Evolutionary conservation across 2,113 vertebrate species (phyloP).

Genomic region (Muntiacus reevesi): DNA sequence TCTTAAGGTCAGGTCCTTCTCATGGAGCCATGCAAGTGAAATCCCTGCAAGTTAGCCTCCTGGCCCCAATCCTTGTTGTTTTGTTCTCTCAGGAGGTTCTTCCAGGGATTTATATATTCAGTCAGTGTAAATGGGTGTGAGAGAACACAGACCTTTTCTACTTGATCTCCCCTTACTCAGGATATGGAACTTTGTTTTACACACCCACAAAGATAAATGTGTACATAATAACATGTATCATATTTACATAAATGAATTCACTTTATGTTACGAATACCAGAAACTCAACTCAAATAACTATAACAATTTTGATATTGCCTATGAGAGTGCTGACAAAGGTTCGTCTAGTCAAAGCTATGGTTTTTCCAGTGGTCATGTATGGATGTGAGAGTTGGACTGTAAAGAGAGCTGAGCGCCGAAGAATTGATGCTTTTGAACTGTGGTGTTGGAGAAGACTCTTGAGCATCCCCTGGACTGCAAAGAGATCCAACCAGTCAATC

Average conservation of each 20-base stretch:
- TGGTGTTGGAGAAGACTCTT: not conserved
- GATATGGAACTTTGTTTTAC: not conserved
- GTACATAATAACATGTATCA: not conserved
- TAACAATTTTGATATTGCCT: not conserved
- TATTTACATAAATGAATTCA: not conserved
- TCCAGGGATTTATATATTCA: not conserved
- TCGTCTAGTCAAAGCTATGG: not conserved
- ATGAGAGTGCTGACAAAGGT: not conserved
- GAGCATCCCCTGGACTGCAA: not conserved
- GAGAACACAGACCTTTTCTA: not conserved
- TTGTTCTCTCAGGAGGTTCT: not conserved
- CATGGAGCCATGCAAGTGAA: not conserved
- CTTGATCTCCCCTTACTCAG: not conserved
- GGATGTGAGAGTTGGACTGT: not conserved
- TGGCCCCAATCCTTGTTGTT: not conserved
- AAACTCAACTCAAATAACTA: not conserved
- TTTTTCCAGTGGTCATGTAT: not conserved
- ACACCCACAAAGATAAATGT: not conserved
- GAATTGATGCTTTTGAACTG: not conserved
- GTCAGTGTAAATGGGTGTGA: not conserved
- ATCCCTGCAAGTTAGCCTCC: not conserved
- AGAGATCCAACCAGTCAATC: not conserved
- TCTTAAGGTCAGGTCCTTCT: not conserved
- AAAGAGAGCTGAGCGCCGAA: not conserved
- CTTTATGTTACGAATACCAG: not conserved